These are phyloP conservation scores for Liparis tanakae DNA, from an alignment of 2,797 vertebrate species.

Conservation along the genomic window DNA sequence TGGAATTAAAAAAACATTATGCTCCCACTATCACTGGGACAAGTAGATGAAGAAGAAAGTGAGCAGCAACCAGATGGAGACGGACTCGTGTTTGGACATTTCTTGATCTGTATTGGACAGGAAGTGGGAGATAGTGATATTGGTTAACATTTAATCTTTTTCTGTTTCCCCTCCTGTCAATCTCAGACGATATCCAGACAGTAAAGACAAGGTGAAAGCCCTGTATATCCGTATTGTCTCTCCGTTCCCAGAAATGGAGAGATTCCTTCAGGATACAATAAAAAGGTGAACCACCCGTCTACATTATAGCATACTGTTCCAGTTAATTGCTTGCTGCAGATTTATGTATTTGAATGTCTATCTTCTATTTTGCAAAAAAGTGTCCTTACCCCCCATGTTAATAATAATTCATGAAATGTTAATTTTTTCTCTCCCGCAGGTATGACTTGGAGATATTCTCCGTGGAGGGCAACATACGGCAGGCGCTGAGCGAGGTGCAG, in stretches of 20 bases:
- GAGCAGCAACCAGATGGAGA: conserved; percentile 6
- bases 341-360: not conserved
- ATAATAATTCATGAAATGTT: conserved; percentile 8
- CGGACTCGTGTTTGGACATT: conserved; percentile 3
- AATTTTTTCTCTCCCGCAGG: conserved; percentile 66
- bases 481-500: conserved; percentile 87
- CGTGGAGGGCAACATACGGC: conserved; percentile 89
- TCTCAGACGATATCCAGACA: conserved; percentile 82
- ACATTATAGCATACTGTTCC: not conserved
- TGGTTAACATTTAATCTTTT: conserved; percentile 32
- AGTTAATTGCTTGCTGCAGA: not conserved
- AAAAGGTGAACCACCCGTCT: conserved; percentile 82
- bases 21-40: conserved; percentile 19
- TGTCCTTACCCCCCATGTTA: not conserved
- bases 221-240: conserved; percentile 91
- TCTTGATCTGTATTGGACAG: conserved; percentile 28
- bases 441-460: conserved; percentile 87
- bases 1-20: conserved; percentile 34
- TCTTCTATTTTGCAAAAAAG: not conserved
- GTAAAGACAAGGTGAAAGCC: conserved; percentile 86
- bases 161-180: conserved; percentile 16
- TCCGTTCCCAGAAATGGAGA: conserved; percentile 94
- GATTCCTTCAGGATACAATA: conserved; percentile 92
- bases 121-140: conserved; percentile 18
- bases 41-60: conserved; percentile 19